A percentile compares a stretch with the other conserved stretches of the same genome.
Evolutionary conservation across 2,113 vertebrate species (phyloP).

Genomic region (Calidris pygmaea): DNA sequence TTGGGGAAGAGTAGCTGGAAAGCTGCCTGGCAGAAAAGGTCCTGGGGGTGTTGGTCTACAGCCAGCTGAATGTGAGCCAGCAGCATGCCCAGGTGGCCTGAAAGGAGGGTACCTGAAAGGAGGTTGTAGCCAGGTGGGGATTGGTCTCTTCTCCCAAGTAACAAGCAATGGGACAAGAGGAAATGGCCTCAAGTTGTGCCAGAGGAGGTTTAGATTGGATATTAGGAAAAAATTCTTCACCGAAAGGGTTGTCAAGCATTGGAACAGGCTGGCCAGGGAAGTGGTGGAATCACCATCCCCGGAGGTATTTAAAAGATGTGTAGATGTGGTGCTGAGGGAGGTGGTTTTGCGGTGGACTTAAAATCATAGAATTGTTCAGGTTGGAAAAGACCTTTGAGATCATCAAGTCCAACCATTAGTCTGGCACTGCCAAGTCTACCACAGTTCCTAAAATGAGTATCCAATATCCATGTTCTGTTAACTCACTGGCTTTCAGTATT

Average conservation of each 20-base stretch:
- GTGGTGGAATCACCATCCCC: background rate
- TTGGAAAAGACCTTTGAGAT: background rate
- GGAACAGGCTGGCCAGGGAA: background rate
- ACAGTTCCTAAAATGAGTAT: background rate
- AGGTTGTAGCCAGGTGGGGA: rapidly evolving
- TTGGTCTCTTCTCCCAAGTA: background rate
- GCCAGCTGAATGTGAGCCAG: rapidly evolving
- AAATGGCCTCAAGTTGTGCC: background rate
- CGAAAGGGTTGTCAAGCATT: rapidly evolving
- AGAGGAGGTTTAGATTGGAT: background rate
- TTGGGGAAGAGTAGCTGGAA: background rate
- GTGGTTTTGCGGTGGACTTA: background rate
- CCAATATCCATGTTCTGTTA: background rate
- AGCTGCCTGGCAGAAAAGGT: too few species aligned
- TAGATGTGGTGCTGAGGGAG: background rate
- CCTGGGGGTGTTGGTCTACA: background rate
- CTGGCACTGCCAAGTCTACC: background rate
- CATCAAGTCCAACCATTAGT: background rate
- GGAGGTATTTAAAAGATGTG: rapidly evolving
- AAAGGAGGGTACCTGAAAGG: background rate
- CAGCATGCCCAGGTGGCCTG: background rate
- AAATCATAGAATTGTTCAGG: background rate
- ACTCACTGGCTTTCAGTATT: background rate
- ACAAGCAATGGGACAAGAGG: background rate
- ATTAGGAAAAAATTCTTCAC: background rate